A percentile compares a stretch with the other conserved stretches of the same genome.
Conservation (phyloP, 2,797 vertebrate genomes). For the Nasua narica region DNA sequence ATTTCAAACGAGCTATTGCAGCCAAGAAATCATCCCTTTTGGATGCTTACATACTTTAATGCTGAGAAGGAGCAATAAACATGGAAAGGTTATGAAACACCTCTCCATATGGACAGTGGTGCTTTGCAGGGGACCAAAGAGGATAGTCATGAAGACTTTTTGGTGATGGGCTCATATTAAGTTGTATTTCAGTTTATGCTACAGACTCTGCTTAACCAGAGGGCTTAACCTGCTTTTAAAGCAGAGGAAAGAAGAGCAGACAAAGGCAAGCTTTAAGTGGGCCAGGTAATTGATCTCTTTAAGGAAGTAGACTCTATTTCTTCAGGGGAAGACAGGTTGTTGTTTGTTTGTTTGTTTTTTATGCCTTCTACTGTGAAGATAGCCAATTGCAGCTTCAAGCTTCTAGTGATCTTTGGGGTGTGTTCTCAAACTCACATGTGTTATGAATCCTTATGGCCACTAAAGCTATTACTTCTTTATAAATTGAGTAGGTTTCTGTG, state of each 20-base stretch:
- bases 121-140: not conserved
- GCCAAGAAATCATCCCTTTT: slow-evolving; percentile 68
- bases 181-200: slow-evolving; percentile 34
- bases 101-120: slow-evolving; percentile 43
- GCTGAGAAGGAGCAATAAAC: slow-evolving; percentile 14
- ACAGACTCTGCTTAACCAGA: not conserved
- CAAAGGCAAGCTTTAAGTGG: not conserved
- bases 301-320: slow-evolving; percentile 12
- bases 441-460: slow-evolving; percentile 39
- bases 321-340: not conserved
- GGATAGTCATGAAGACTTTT: not conserved
- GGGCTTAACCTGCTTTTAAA: not conserved
- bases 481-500: slow-evolving; percentile 49
- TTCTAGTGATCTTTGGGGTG: slow-evolving; percentile 6
- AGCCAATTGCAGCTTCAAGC: not conserved
- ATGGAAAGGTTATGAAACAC: slow-evolving; percentile 57
- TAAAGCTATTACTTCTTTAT: slow-evolving; percentile 52
- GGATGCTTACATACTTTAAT: slow-evolving; percentile 53
- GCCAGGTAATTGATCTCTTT: not conserved
- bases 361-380: not conserved
- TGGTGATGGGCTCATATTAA: not conserved
- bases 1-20: slow-evolving; percentile 76
- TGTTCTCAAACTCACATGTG: not conserved
- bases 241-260: not conserved
- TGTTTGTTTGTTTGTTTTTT: not conserved